Conservation (phyloP, 2,113 vertebrate genomes). For the Ammodytes marinus region DNA sequence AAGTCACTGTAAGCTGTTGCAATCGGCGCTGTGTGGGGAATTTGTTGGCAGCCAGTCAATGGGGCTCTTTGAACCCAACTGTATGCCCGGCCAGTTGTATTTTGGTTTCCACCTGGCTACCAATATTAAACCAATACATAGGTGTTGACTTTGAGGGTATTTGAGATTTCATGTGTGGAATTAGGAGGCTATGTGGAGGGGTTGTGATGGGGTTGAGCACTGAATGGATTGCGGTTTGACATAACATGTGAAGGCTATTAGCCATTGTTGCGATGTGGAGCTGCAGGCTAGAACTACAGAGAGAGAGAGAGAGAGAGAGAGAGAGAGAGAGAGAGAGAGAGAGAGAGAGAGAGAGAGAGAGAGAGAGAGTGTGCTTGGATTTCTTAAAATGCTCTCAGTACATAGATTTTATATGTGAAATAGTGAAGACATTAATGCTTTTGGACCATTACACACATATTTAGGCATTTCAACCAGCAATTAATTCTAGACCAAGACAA, state of each 20-base stretch:
- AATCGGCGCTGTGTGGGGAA: slow-evolving; percentile 69
- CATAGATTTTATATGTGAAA: neutral
- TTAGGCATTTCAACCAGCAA: neutral
- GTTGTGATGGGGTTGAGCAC: slow-evolving; percentile 49
- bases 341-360: too few relatives aligned
- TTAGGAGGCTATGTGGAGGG: slow-evolving; percentile 62
- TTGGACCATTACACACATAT: neutral
- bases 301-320: slow-evolving; percentile 8
- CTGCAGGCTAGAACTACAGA: slow-evolving; percentile 45
- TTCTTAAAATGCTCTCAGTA: slow-evolving; percentile 18
- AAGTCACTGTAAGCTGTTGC: slow-evolving; percentile 78
- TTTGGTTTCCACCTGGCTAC: slow-evolving; percentile 72
- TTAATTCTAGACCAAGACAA: neutral
- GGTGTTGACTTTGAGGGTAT: slow-evolving; percentile 69
- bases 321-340: slow-evolving; percentile 11
- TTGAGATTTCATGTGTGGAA: slow-evolving; percentile 57
- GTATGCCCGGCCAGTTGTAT: slow-evolving; percentile 55
- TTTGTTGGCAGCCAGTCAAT: slow-evolving; percentile 74
- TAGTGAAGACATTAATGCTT: slow-evolving; percentile 4
- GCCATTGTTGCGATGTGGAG: slow-evolving; percentile 57
- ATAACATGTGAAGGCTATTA: slow-evolving; percentile 68
- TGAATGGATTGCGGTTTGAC: slow-evolving; percentile 72
- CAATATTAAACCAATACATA: slow-evolving; percentile 70
- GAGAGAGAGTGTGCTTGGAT: slow-evolving; percentile 49
- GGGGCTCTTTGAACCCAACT: slow-evolving; percentile 72